phyloP scores from a whole-genome alignment of 2,888 invertebrate species.

The Lymantria monacha region DNA sequence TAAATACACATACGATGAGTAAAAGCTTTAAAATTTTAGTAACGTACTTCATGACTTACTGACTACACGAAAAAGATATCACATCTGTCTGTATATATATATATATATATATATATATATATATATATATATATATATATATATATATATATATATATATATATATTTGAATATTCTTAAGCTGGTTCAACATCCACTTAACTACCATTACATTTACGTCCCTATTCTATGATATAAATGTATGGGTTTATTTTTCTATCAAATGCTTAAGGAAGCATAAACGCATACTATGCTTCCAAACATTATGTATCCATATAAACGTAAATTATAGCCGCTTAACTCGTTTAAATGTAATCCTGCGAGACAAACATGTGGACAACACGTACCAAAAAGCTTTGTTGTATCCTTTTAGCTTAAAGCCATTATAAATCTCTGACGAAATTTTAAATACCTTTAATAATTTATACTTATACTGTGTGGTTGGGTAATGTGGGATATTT shows the following conservation, averaged over 20 bases:
- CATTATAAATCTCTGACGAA: slow-evolving; percentile 28
- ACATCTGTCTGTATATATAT: no score
- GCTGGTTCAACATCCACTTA: not conserved
- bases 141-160: no score
- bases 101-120: no score
- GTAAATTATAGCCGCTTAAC: slow-evolving; percentile 29
- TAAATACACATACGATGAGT: no score
- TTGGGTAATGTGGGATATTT: not conserved
- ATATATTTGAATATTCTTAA: not conserved
- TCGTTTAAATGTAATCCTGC: slow-evolving; percentile 25
- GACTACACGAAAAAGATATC: no score
- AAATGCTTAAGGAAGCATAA: slow-evolving; percentile 1
- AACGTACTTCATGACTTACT: no score
- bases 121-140: no score
- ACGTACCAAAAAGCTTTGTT: slow-evolving; percentile 23
- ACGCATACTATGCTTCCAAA: slow-evolving; percentile 8
- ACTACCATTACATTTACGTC: not conserved
- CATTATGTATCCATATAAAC: slow-evolving; percentile 20
- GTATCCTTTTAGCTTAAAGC: slow-evolving; percentile 24
- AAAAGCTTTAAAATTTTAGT: no score
- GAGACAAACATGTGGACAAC: slow-evolving; percentile 37
- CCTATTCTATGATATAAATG: not conserved
- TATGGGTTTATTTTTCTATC: not conserved
- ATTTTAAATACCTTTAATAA: slow-evolving; percentile 25
- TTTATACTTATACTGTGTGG: slow-evolving; percentile 2